These are phyloP conservation scores for Drosophila ustulata DNA, from an alignment of 2,888 invertebrate species.

Conservation along the genomic window DNA sequence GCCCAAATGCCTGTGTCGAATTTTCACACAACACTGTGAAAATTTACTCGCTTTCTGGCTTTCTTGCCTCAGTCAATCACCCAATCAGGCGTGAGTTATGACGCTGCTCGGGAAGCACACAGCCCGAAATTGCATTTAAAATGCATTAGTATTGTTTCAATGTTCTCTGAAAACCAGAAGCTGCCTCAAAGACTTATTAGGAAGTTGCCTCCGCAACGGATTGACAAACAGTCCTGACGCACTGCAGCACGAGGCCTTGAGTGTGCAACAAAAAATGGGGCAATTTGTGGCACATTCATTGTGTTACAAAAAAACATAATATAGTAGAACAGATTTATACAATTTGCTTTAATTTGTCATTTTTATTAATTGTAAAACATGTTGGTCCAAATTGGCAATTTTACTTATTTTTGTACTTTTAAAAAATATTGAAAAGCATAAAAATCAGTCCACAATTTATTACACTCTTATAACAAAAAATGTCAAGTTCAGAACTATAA, in stretches of 20 bases:
- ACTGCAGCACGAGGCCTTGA: background rate
- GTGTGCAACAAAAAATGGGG: background rate
- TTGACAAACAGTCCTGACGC: slow-evolving; percentile 30
- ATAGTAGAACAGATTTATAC: too few relatives aligned
- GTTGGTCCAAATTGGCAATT: background rate
- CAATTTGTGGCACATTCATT: background rate
- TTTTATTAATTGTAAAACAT: too few relatives aligned
- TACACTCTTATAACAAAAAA: background rate
- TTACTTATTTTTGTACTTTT: background rate
- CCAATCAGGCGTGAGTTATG: slow-evolving; percentile 46
- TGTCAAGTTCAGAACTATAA: background rate
- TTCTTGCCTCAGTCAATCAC: background rate
- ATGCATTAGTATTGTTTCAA: slow-evolving; percentile 54
- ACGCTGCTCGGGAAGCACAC: slow-evolving; percentile 27
- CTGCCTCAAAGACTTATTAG: slow-evolving; percentile 27
- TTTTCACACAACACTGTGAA: slow-evolving; percentile 43
- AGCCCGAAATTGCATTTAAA: slow-evolving; percentile 41
- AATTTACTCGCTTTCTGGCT: background rate
- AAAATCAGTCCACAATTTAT: background rate
- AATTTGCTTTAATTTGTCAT: too few relatives aligned
- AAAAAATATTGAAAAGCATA: background rate
- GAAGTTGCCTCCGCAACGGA: slow-evolving; percentile 35
- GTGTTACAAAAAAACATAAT: too few relatives aligned
- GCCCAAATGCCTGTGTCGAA: slow-evolving; percentile 11
- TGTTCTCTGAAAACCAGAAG: background rate